Percentiles rank a stretch among this genome's conserved stretches.
phyloP scores from a whole-genome alignment of 2,797 vertebrate species.

The Merluccius polli region DNA sequence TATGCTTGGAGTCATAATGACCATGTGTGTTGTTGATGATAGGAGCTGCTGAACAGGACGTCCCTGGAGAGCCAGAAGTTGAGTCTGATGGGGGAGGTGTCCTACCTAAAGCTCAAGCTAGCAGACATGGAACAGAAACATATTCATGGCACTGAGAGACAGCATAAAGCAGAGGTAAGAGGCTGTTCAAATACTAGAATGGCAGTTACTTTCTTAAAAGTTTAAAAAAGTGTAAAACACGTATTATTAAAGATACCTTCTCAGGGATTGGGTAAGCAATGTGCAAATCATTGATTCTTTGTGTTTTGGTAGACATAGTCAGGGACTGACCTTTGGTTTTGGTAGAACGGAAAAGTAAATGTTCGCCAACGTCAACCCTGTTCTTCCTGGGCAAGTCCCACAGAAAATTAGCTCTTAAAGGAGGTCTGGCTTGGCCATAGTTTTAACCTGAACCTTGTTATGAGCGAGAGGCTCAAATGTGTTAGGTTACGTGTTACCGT shows the following conservation, averaged over 20 bases:
- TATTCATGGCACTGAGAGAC: conserved; percentile 82
- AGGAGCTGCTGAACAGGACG: conserved; percentile 90
- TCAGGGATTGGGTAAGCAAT: background rate
- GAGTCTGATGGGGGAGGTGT: conserved; percentile 92
- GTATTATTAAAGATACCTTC: background rate
- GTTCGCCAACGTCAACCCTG: conserved; percentile 36
- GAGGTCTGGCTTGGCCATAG: conserved; percentile 30
- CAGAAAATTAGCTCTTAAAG: conserved; percentile 26
- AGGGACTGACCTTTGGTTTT: conserved; percentile 7
- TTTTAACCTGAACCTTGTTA: conserved; percentile 47
- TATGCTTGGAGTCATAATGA: conserved; percentile 19
- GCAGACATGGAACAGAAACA: conserved; percentile 91
- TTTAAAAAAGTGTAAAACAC: background rate
- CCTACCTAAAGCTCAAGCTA: conserved; percentile 90
- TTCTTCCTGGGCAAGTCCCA: conserved; percentile 46
- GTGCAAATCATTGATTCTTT: background rate
- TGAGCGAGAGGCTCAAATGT: conserved; percentile 45
- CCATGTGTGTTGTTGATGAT: conserved; percentile 44
- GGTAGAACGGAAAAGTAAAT: conserved; percentile 42
- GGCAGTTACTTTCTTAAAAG: background rate
- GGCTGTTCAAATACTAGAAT: background rate
- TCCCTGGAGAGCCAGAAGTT: conserved; percentile 91
- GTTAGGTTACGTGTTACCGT: conserved; percentile 46
- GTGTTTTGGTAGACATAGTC: background rate
- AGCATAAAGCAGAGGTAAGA: conserved; percentile 92